phyloP scores from a whole-genome alignment of 2,113 vertebrate species.

The Craseonycteris thonglongyai region DNA sequence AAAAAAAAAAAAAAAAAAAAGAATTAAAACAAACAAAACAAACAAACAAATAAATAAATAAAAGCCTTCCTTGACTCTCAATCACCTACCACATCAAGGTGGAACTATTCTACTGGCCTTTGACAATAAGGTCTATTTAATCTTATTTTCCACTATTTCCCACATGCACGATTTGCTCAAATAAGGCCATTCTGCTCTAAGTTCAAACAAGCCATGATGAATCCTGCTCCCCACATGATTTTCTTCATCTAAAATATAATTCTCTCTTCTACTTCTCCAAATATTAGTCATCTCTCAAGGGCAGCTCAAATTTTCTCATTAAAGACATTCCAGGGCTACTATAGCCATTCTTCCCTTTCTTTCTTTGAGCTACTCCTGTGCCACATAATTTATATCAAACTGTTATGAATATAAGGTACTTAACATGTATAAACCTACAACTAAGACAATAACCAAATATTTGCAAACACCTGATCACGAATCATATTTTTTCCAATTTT shows the following conservation, averaged over 20 bases:
- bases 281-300: neutral
- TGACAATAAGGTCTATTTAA: neutral
- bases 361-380: neutral
- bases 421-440: neutral
- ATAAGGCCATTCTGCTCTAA: neutral
- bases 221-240: neutral
- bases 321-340: neutral
- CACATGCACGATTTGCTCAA: neutral
- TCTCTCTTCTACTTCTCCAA: neutral
- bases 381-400: neutral
- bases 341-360: neutral
- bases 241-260: neutral
- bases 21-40: too few relatives aligned
- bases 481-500: neutral
- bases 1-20: too few relatives aligned
- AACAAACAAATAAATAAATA: too few relatives aligned
- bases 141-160: neutral
- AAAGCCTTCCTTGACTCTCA: too few relatives aligned
- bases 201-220: neutral
- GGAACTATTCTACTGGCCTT: neutral
- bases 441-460: neutral
- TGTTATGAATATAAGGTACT: neutral
- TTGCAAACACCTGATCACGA: neutral
- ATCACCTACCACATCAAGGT: neutral
- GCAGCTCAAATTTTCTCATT: neutral